These are phyloP conservation scores for Typhlichthys eigenmanni DNA, from an alignment of 2,797 vertebrate species.

Conservation along the genomic window DNA sequence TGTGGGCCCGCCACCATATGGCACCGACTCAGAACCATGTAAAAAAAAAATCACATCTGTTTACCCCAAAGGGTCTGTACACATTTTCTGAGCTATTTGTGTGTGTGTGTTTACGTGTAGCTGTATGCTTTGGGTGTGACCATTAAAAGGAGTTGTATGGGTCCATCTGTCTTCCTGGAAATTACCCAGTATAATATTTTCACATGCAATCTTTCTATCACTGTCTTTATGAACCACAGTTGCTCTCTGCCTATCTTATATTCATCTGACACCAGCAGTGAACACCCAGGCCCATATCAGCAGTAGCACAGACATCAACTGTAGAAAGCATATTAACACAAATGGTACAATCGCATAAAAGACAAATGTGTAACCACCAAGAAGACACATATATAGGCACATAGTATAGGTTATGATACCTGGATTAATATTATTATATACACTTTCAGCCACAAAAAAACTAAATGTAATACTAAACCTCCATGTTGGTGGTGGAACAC, in stretches of 20 bases:
- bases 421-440: no score
- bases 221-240: neutral
- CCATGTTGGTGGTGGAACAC: no score
- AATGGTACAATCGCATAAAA: neutral
- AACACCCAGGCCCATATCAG: neutral
- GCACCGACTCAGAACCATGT: no score
- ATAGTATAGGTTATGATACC: no score
- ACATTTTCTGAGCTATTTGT: neutral
- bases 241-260: no score
- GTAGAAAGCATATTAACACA: neutral
- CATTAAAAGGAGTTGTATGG: slow-evolving; percentile 13
- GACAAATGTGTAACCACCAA: neutral
- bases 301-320: neutral
- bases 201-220: neutral
- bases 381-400: neutral
- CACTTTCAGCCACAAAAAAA: no score
- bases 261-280: no score
- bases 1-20: no score
- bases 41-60: no score
- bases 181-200: slow-evolving; percentile 25
- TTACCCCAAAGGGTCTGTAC: no score
- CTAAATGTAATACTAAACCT: no score
- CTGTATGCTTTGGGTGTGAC: slow-evolving; percentile 7
- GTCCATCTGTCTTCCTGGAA: slow-evolving; percentile 30
- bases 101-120: neutral